Conservation (phyloP, 1,140 invertebrate species). For the Lysiphlebus fabarum region DNA sequence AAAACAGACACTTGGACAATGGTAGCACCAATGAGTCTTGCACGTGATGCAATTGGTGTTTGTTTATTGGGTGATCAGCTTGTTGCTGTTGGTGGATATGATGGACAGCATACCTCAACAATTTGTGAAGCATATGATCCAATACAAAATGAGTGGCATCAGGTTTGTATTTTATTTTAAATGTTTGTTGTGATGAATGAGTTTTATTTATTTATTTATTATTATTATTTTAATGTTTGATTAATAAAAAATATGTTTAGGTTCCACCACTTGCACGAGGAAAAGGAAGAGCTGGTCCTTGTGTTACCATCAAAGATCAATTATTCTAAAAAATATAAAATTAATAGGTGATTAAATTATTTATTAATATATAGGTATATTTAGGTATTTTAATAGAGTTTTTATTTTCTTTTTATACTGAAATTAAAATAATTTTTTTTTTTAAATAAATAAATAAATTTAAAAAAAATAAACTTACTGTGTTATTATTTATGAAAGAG, state of each 20-base stretch:
- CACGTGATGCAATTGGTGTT: constrained; percentile 88
- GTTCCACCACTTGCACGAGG: constrained; percentile 67
- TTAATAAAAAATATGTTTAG: constrained; percentile 40
- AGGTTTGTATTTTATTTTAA: constrained; percentile 51
- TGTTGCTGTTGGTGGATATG: constrained; percentile 90
- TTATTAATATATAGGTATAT: too few relatives aligned
- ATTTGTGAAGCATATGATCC: constrained; percentile 92
- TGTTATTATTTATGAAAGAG: background rate
- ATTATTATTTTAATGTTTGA: constrained; percentile 3
- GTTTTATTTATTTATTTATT: background rate
- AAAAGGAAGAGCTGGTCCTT: constrained; percentile 77
- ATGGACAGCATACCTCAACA: constrained; percentile 89
- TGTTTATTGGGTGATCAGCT: constrained; percentile 85
- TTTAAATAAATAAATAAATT: too few relatives aligned
- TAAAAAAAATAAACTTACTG: too few relatives aligned
- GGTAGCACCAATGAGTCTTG: constrained; percentile 80
- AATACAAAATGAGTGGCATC: constrained; percentile 81
- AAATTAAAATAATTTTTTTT: too few relatives aligned
- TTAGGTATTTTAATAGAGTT: too few relatives aligned
- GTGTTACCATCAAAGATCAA: constrained; percentile 64
- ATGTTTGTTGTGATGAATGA: background rate
- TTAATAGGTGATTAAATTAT: background rate
- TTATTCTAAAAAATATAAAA: constrained; percentile 23
- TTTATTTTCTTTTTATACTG: too few relatives aligned
- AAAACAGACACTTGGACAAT: constrained; percentile 85